Evolutionary conservation across 2,113 vertebrate genomes (phyloP).

Genomic region (Sceloporus tristichus): DNA sequence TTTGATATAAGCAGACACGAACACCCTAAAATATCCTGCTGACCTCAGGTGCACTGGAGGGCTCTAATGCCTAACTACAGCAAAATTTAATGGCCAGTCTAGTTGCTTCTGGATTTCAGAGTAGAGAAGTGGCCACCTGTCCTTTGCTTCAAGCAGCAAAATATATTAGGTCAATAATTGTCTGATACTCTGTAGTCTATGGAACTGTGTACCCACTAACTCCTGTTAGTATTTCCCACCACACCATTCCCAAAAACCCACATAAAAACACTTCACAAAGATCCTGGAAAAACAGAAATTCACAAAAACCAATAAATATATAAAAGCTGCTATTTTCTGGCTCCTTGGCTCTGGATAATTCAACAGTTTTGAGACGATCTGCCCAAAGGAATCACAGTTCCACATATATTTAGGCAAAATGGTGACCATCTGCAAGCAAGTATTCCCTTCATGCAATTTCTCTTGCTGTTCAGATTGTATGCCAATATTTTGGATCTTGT

Average conservation of each 20-base stretch:
- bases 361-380: neutral
- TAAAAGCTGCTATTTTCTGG: neutral
- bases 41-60: neutral
- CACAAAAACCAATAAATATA: neutral
- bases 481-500: neutral
- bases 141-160: neutral
- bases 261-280: too few relatives aligned
- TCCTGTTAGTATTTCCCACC: neutral
- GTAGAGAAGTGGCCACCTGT: neutral
- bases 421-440: neutral
- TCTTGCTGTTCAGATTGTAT: neutral
- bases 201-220: neutral
- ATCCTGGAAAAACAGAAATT: too few relatives aligned
- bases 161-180: neutral
- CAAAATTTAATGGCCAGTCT: neutral
- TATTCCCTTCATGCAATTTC: neutral
- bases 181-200: neutral
- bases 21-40: neutral
- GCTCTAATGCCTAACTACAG: too few relatives aligned
- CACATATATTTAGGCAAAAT: neutral
- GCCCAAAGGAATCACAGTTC: neutral
- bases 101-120: neutral
- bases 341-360: too few relatives aligned
- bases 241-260: neutral
- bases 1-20: neutral